A percentile compares a stretch with the other conserved stretches of the same genome.
Evolutionary conservation across 2,888 invertebrate species (phyloP).

Genomic region (Callinectes sapidus): DNA sequence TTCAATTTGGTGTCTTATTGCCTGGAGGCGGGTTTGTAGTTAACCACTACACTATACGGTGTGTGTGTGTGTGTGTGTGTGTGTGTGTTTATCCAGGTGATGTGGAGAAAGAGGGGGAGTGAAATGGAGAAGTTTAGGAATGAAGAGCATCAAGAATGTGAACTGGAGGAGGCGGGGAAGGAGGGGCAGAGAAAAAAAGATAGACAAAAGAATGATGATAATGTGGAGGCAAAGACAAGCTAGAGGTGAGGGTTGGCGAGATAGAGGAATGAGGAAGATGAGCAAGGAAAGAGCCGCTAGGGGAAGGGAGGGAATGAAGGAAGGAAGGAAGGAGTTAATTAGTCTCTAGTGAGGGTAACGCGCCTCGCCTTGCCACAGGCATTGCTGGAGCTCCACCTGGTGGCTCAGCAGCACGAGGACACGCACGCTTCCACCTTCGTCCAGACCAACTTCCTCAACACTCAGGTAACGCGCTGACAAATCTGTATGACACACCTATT

Average conservation of each 20-base stretch:
- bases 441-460: conserved; percentile 62
- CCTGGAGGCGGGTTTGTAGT: neutral
- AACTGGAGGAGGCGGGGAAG: neutral
- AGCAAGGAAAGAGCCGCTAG: neutral
- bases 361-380: conserved; percentile 48
- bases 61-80: neutral
- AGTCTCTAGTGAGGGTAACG: neutral
- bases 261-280: neutral
- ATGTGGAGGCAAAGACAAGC: neutral
- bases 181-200: neutral
- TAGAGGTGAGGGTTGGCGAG: neutral
- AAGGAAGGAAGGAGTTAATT: neutral
- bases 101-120: neutral
- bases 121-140: neutral
- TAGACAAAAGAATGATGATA: neutral
- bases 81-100: neutral
- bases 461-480: conserved; percentile 52
- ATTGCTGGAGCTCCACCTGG: conserved; percentile 64
- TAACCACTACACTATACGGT: too few species aligned
- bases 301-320: too few species aligned
- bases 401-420: conserved; percentile 64
- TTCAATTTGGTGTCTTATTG: neutral
- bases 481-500: too few species aligned
- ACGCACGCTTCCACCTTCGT: conserved; percentile 60
- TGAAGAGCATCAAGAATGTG: neutral